These are phyloP conservation scores for Echiichthys vipera DNA, from an alignment of 2,797 vertebrate genomes.

Conservation along the genomic window DNA sequence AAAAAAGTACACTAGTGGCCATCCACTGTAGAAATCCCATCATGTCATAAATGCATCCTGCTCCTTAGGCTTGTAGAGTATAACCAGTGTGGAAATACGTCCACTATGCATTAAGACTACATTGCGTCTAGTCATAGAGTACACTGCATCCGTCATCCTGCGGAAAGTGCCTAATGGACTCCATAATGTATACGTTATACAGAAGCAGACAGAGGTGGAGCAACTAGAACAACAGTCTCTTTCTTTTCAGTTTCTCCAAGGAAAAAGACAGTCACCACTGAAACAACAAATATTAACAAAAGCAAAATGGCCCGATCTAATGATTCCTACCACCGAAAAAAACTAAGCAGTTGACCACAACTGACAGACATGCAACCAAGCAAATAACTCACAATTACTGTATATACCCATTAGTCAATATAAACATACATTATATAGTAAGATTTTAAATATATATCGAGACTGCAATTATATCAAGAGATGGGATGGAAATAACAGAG, in stretches of 20 bases:
- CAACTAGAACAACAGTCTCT: not conserved
- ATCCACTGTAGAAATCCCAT: too few relatives aligned
- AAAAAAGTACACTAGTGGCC: too few relatives aligned
- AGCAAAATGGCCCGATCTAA: not conserved
- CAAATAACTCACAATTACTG: not conserved
- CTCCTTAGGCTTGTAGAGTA: not conserved
- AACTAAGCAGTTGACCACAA: too few relatives aligned
- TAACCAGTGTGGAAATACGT: not conserved
- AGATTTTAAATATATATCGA: not conserved
- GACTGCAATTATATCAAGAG: too few relatives aligned
- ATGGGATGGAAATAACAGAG: too few relatives aligned
- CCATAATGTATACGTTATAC: not conserved
- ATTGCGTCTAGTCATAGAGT: conserved; percentile 1
- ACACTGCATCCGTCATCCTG: not conserved
- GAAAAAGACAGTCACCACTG: not conserved
- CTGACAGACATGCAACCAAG: too few relatives aligned
- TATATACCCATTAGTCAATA: too few relatives aligned
- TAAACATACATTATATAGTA: too few relatives aligned
- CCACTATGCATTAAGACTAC: conserved; percentile 17
- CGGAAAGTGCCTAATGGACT: conserved; percentile 12
- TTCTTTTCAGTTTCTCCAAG: not conserved
- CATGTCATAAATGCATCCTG: not conserved
- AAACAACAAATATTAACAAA: not conserved
- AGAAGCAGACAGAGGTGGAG: not conserved
- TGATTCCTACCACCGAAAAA: too few relatives aligned